Evolutionary conservation across 2,797 vertebrate genomes (phyloP).

Genomic region (Hephaestus fuliginosus): DNA sequence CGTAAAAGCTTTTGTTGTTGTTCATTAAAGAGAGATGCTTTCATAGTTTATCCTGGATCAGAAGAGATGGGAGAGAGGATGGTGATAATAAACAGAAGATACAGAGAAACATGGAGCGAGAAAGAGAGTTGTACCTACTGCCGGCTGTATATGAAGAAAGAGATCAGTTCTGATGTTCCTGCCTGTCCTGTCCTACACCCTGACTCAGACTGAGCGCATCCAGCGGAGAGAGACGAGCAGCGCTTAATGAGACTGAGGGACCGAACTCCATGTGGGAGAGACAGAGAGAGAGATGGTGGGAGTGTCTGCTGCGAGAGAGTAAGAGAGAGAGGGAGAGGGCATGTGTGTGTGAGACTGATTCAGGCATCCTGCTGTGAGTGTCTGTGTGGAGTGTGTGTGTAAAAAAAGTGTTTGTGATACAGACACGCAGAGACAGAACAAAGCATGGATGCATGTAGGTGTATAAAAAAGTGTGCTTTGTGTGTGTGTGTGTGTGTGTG

Average conservation of each 20-base stretch:
- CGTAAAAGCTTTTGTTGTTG: neutral
- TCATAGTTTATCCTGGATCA: neutral
- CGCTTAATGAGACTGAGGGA: slow-evolving; percentile 38
- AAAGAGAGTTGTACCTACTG: slow-evolving; percentile 68
- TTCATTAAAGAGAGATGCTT: neutral
- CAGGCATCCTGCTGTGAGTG: too few relatives aligned
- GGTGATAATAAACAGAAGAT: neutral
- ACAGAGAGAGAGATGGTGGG: slow-evolving; percentile 34
- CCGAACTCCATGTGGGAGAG: slow-evolving; percentile 42
- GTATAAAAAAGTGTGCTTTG: neutral
- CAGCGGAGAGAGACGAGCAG: slow-evolving; percentile 31
- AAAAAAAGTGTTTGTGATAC: too few relatives aligned
- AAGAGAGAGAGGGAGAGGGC: slow-evolving; percentile 31
- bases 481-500: neutral
- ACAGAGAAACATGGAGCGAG: neutral
- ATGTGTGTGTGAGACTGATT: too few relatives aligned
- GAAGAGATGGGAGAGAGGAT: neutral
- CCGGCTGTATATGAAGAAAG: slow-evolving; percentile 50
- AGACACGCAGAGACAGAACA: too few relatives aligned
- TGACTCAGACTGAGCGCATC: slow-evolving; percentile 62
- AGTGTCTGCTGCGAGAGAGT: slow-evolving; percentile 6
- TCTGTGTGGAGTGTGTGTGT: too few relatives aligned
- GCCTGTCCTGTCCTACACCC: slow-evolving; percentile 62
- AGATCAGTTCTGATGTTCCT: slow-evolving; percentile 41
- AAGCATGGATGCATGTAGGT: neutral